Evolutionary conservation across 2,113 vertebrate species (phyloP).

Genomic region (Thinocorus orbignyianus): DNA sequence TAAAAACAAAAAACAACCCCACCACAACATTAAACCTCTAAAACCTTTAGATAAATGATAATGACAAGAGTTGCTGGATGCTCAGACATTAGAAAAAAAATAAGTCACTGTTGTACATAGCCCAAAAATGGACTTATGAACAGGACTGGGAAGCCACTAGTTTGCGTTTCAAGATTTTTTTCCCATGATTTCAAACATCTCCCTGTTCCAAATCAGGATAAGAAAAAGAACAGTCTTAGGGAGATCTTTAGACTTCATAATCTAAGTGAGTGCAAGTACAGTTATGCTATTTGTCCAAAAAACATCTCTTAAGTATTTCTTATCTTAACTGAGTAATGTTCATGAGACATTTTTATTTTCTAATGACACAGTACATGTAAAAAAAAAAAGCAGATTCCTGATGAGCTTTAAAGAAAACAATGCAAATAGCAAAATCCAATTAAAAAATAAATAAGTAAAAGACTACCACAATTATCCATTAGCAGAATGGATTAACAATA

Average conservation of each 20-base stretch:
- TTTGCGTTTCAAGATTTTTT: neutral
- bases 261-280: neutral
- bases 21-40: conserved; percentile 20
- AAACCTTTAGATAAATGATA: conserved; percentile 29
- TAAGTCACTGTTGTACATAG: neutral
- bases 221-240: neutral
- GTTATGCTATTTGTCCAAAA: neutral
- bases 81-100: neutral
- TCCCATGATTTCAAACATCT: neutral
- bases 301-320: neutral
- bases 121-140: neutral
- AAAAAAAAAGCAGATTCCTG: neutral
- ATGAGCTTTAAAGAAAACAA: neutral
- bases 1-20: neutral
- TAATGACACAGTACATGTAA: neutral
- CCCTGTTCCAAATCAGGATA: neutral
- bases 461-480: neutral
- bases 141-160: neutral
- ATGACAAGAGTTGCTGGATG: neutral
- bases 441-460: neutral
- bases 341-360: neutral
- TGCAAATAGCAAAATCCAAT: neutral
- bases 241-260: neutral
- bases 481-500: neutral
- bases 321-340: neutral